Evolutionary conservation across 2,113 vertebrate genomes (phyloP).

Genomic region (Spermophilus dauricus): DNA sequence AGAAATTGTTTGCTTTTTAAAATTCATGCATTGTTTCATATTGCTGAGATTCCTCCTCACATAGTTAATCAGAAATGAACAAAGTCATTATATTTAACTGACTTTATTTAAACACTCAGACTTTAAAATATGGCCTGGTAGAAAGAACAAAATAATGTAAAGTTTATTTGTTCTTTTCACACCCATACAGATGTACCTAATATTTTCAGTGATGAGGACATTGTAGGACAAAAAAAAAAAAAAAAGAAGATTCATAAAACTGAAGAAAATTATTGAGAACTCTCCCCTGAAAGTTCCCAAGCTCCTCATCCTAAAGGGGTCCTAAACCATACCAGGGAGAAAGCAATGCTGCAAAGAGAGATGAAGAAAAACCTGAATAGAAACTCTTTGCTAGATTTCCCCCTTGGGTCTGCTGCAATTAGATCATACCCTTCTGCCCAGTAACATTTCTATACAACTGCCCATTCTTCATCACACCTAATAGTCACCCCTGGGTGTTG

Average conservation of each 20-base stretch:
- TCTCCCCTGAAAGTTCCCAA: background rate
- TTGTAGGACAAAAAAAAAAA: background rate
- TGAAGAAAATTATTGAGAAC: background rate
- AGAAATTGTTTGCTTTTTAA: conserved; percentile 32
- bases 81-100: background rate
- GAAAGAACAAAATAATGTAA: background rate
- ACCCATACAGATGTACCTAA: background rate
- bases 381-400: background rate
- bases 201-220: background rate
- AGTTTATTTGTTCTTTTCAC: conserved; percentile 25
- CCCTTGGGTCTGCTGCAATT: background rate
- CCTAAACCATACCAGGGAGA: too few species aligned
- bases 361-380: background rate
- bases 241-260: background rate
- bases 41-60: conserved; percentile 1
- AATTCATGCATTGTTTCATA: conserved; percentile 41
- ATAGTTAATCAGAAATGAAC: conserved; percentile 9
- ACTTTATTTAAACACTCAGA: background rate
- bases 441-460: background rate
- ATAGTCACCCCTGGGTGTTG: background rate
- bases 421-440: background rate
- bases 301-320: background rate
- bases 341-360: background rate
- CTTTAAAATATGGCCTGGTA: background rate
- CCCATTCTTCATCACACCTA: background rate